Percentiles rank a stretch among this genome's conserved stretches.
phyloP scores from a whole-genome alignment of 2,888 invertebrate species.

The Neoaliturus tenellus region DNA sequence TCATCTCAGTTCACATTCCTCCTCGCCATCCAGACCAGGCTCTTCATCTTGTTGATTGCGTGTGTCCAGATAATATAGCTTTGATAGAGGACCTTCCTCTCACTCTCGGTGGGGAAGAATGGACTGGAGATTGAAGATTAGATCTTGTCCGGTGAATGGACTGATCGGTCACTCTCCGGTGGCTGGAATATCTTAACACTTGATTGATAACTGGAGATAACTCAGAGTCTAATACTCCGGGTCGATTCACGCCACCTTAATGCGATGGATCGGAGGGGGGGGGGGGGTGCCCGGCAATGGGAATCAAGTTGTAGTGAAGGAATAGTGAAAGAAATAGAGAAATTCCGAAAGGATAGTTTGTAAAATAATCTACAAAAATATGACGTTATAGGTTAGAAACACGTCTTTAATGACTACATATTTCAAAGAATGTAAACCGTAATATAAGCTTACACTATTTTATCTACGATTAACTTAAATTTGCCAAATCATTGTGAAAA shows the following conservation, averaged over 20 bases:
- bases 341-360: too few species aligned
- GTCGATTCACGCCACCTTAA: background rate
- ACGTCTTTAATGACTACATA: too few species aligned
- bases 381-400: too few species aligned
- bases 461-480: too few species aligned
- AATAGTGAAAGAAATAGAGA: too few species aligned
- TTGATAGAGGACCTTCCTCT: conserved; percentile 4
- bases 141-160: background rate
- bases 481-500: too few species aligned
- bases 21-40: background rate
- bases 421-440: too few species aligned
- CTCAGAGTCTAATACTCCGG: background rate
- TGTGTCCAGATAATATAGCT: background rate
- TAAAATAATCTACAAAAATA: too few species aligned
- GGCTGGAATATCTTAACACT: background rate
- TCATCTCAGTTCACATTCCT: background rate
- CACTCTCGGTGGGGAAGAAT: conserved; percentile 9
- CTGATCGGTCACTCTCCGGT: conserved; percentile 16
- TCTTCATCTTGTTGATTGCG: conserved; percentile 7
- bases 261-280: too few species aligned
- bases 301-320: too few species aligned
- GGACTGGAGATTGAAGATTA: background rate
- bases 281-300: too few species aligned
- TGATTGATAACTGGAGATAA: conserved; percentile 25
- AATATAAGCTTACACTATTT: too few species aligned